Percentiles rank a stretch among this genome's conserved stretches.
These are phyloP conservation scores for Caenorhabditis angaria DNA, from an alignment of 2,888 invertebrate species.

Conservation along the genomic window DNA sequence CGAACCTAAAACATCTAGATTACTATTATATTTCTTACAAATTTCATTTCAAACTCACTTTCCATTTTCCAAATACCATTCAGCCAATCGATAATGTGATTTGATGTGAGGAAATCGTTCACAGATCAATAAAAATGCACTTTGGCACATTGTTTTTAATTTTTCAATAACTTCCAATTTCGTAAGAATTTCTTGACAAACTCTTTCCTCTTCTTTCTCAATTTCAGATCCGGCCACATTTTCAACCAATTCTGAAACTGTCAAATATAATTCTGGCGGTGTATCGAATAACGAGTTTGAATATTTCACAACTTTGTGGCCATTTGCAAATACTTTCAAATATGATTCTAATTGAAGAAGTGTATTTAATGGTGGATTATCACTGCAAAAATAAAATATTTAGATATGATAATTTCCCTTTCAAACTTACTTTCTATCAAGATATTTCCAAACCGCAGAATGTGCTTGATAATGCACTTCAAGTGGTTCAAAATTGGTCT, in stretches of 20 bases:
- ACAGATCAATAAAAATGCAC: slow-evolving; percentile 43
- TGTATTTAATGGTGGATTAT: slow-evolving; percentile 23
- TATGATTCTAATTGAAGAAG: slow-evolving; percentile 28
- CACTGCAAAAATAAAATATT: slow-evolving; percentile 8
- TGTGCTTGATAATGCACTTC: slow-evolving; percentile 59
- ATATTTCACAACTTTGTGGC: slow-evolving; percentile 36
- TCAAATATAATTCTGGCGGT: slow-evolving; percentile 26
- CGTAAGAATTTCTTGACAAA: slow-evolving; percentile 8
- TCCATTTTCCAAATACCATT: slow-evolving; percentile 35
- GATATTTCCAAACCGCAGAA: slow-evolving; percentile 47
- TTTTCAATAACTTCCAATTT: slow-evolving; percentile 38
- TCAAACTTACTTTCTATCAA: slow-evolving; percentile 5
- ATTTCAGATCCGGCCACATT: background rate
- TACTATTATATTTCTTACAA: background rate
- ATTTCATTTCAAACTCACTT: slow-evolving; percentile 2
- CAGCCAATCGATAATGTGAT: slow-evolving; percentile 52
- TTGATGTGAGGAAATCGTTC: slow-evolving; percentile 59
- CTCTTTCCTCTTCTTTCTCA: background rate
- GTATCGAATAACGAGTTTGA: slow-evolving; percentile 34
- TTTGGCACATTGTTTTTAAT: slow-evolving; percentile 39
- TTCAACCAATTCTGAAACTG: slow-evolving; percentile 14
- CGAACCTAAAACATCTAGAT: slow-evolving; percentile 4
- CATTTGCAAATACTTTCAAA: slow-evolving; percentile 25
- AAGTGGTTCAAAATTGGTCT: slow-evolving; percentile 54
- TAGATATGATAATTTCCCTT: background rate